Conservation (phyloP, 2,888 invertebrate genomes). For the Cheilosia vernalis region DNA sequence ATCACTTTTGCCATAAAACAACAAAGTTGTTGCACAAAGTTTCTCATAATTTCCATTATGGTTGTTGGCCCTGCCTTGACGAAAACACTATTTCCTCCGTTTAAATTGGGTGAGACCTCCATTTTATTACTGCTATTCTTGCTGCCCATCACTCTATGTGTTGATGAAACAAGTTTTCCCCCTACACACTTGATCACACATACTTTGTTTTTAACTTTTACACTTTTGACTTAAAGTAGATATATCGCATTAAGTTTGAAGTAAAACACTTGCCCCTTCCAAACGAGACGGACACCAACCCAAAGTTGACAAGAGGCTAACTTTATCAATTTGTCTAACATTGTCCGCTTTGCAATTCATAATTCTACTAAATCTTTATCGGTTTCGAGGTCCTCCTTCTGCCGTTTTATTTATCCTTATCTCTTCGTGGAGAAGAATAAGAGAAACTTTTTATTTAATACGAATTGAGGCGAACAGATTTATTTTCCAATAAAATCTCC, state of each 20-base stretch:
- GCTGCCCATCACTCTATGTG: neutral
- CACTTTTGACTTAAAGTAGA: slow-evolving; percentile 9
- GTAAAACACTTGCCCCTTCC: slow-evolving; percentile 15
- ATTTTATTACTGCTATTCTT: slow-evolving; percentile 40
- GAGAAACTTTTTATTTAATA: slow-evolving; percentile 33
- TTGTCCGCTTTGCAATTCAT: slow-evolving; percentile 48
- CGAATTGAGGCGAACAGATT: slow-evolving; percentile 52
- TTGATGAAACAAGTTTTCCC: slow-evolving; percentile 10
- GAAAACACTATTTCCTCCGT: slow-evolving; percentile 52
- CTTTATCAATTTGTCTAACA: slow-evolving; percentile 69
- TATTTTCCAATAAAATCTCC: slow-evolving; percentile 58
- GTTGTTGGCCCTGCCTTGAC: neutral
- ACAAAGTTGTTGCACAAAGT: slow-evolving; percentile 56
- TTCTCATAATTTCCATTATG: slow-evolving; percentile 53
- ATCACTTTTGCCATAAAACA: slow-evolving; percentile 53
- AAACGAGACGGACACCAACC: too few species aligned
- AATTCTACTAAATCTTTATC: slow-evolving; percentile 7
- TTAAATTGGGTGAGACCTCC: slow-evolving; percentile 42
- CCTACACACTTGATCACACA: slow-evolving; percentile 30
- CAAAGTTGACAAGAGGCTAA: slow-evolving; percentile 31
- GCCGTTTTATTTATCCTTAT: neutral
- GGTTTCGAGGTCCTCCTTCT: neutral
- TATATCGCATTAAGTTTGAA: slow-evolving; percentile 37
- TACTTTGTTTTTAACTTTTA: slow-evolving; percentile 32
- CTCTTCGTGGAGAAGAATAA: neutral